Conservation (phyloP, 2,888 invertebrate species). For the Endomychus coccineus region DNA sequence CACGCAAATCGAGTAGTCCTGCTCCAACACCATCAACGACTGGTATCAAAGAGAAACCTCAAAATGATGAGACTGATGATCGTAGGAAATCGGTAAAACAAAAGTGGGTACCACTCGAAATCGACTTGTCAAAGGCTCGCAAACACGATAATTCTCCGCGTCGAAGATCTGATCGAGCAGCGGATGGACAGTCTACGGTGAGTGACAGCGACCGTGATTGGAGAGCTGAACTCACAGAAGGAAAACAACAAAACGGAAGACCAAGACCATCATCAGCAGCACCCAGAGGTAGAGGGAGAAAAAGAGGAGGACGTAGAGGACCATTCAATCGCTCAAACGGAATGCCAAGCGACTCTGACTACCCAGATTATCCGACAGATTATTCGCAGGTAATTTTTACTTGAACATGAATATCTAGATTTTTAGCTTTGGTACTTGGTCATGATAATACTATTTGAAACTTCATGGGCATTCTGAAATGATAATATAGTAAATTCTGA, state of each 20-base stretch:
- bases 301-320: slow-evolving; percentile 45
- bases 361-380: slow-evolving; percentile 45
- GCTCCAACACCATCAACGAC: slow-evolving; percentile 18
- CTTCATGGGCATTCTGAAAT: no score
- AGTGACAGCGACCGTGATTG: slow-evolving; percentile 42
- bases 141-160: slow-evolving; percentile 55
- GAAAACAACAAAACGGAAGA: slow-evolving; percentile 19
- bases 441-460: no score
- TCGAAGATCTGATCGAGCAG: slow-evolving; percentile 21
- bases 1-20: slow-evolving; percentile 43
- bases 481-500: no score
- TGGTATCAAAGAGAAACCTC: slow-evolving; percentile 24
- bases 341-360: slow-evolving; percentile 45
- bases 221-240: slow-evolving; percentile 34
- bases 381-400: slow-evolving; percentile 42
- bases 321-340: slow-evolving; percentile 41
- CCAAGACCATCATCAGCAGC: slow-evolving; percentile 33
- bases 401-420: no score
- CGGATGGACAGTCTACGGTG: slow-evolving; percentile 38
- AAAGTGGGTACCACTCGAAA: slow-evolving; percentile 89
- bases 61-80: slow-evolving; percentile 42
- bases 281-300: slow-evolving; percentile 44
- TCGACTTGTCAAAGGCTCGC: slow-evolving; percentile 68
- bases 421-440: slow-evolving; percentile 20
- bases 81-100: slow-evolving; percentile 51